Evolutionary conservation across 2,888 invertebrate genomes (phyloP), one percentile per base, ranked within the genome.

Genomic region (Hirtodrosophila duncani): DNA sequence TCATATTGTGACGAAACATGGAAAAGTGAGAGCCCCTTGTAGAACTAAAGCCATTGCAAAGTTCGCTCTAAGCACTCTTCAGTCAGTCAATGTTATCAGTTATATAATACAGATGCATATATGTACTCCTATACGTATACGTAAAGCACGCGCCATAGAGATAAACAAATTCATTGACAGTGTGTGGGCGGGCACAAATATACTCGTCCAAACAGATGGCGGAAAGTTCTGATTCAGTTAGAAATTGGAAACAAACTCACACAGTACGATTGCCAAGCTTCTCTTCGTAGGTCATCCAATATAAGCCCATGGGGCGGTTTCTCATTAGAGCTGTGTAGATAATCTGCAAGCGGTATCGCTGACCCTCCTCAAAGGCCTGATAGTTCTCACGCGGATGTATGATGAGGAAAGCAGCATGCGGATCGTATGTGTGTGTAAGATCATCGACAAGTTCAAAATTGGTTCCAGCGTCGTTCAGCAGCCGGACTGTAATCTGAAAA

Each of bases 251-350:
- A 26, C 31, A 27, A 57, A 83, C 86, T 82, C 66, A 86, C 85
- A 72, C 69, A n/a, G 91, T 79, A 7, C 39, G 36, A 55, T 78
- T 75, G 21, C 67, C 86, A 7, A 60, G 18, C 14, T 63, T 60
- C 26, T 87, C 84, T 11, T 52, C 36, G 44, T 91, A 92, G 2
- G 87, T 88, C 21, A 91, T 90, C 16, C 90, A 86, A 63, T 92
- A 92, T 16, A 93, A 88, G 11, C 93, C 93, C 45, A 89, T 89
- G 82, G 91, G 88, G 26, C 91, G 89, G 10, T 87, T 87, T 21
- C 89, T 89, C 45, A 91, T 89, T 2, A 83, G 81, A 0, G 90
- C 92, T 0, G 78, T 82, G 67, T 90, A 94, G 0, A 87, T 81
- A 52, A 93, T 90, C 46, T 87, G 69, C 8, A 86, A 44, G 1